Percentiles rank a stretch among this genome's conserved stretches.
Conservation (phyloP, 1,140 invertebrate species). For the Ylistrum balloti region DNA sequence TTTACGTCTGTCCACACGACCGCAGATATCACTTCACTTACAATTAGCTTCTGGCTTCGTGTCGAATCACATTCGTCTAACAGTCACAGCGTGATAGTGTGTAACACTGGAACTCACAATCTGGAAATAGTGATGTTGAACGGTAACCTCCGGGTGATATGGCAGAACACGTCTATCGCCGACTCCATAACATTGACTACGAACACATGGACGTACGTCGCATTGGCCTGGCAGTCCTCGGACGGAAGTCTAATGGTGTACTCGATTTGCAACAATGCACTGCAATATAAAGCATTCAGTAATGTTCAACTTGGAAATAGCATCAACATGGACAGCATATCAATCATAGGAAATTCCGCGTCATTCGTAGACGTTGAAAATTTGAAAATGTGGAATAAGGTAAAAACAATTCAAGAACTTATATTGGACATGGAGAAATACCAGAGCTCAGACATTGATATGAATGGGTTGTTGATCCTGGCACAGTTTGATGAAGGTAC, state of each 20-base stretch:
- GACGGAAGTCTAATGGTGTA: constrained; percentile 56
- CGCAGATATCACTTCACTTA: constrained; percentile 53
- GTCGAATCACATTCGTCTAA: constrained; percentile 24
- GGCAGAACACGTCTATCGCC: constrained; percentile 34
- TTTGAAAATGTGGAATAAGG: constrained; percentile 57
- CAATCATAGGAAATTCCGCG: constrained; percentile 41
- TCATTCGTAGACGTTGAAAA: constrained; percentile 62
- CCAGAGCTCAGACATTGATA: not conserved
- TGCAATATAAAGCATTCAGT: constrained; percentile 54
- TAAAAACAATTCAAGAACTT: constrained; percentile 56
- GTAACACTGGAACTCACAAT: not conserved
- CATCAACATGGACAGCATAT: constrained; percentile 50
- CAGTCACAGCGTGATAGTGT: not conserved
- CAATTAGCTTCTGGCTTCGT: constrained; percentile 57
- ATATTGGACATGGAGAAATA: constrained; percentile 54
- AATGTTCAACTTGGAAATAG: constrained; percentile 24
- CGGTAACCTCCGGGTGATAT: constrained; percentile 55
- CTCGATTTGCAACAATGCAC: constrained; percentile 53
- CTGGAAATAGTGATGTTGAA: constrained; percentile 55
- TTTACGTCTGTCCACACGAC: constrained; percentile 46
- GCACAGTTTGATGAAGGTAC: constrained; percentile 63
- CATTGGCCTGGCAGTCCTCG: constrained; percentile 58
- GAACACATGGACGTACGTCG: constrained; percentile 60
- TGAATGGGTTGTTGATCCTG: constrained; percentile 50
- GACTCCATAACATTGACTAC: constrained; percentile 39